A percentile compares a stretch with the other conserved stretches of the same genome.
phyloP scores from a whole-genome alignment of 2,113 vertebrate species.

The Chloropsis hardwickii region DNA sequence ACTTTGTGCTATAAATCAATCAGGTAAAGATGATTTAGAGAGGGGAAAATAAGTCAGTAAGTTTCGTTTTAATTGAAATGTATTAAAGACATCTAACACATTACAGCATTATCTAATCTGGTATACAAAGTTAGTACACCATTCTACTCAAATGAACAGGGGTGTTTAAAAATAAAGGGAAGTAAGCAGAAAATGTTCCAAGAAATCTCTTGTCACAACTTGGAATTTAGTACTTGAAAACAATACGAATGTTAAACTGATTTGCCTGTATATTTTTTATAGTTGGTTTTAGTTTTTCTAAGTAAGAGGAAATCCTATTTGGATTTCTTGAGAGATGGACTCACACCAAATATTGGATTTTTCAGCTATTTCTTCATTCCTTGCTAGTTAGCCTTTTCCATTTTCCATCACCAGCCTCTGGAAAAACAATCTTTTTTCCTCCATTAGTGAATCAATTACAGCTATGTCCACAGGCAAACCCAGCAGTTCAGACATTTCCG shows the following conservation, averaged over 20 bases:
- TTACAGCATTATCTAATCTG: conserved; percentile 62
- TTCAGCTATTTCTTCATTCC: background rate
- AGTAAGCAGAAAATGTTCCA: conserved; percentile 19
- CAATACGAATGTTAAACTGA: background rate
- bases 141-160: conserved; percentile 41
- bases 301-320: conserved; percentile 1
- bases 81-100: conserved; percentile 76
- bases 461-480: background rate
- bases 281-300: background rate
- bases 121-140: conserved; percentile 58
- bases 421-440: background rate
- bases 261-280: background rate
- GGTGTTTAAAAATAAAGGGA: conserved; percentile 43
- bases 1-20: conserved; percentile 81
- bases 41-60: conserved; percentile 68
- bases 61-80: conserved; percentile 66
- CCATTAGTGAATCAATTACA: background rate
- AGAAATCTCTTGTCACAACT: background rate
- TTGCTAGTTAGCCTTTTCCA: background rate
- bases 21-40: conserved; percentile 75
- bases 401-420: conserved; percentile 6
- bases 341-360: background rate
- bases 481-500: background rate
- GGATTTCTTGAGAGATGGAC: conserved; percentile 13
- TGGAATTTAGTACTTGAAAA: conserved; percentile 10